Conservation (phyloP, 2,797 vertebrate species). For the Carcharodon carcharias region DNA sequence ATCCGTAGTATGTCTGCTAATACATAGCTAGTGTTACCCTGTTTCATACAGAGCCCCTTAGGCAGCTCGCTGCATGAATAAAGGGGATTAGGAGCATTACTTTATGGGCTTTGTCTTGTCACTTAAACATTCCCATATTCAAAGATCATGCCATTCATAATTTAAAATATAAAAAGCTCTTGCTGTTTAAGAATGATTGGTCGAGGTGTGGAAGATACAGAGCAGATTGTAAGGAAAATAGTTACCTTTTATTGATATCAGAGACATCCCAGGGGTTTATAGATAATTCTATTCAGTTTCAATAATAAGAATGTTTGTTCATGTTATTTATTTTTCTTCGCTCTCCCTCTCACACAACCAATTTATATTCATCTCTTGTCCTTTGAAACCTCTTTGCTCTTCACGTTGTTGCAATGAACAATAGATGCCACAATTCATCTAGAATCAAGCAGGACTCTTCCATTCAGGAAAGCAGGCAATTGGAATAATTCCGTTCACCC, state of each 20-base stretch:
- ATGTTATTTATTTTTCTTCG: not conserved
- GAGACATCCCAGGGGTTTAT: not conserved
- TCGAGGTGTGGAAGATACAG: not conserved
- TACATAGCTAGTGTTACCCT: constrained; percentile 7
- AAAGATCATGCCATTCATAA: constrained; percentile 28
- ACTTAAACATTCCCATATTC: not conserved
- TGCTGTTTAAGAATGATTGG: constrained; percentile 4
- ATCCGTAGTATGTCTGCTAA: not conserved
- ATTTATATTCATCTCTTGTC: not conserved
- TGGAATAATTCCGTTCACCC: not conserved
- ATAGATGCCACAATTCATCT: not conserved
- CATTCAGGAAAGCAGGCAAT: not conserved
- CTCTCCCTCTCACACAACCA: not conserved
- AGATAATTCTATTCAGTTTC: constrained; percentile 15
- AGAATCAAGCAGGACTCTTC: not conserved
- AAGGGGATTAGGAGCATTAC: constrained; percentile 7
- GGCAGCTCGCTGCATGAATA: not conserved
- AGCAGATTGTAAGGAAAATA: not conserved
- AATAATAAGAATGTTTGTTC: not conserved
- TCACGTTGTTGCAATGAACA: not conserved
- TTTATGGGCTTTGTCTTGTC: constrained; percentile 20
- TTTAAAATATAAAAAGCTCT: not conserved
- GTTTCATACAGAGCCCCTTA: not conserved
- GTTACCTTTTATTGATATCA: not conserved
- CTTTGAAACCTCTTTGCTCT: not conserved